phyloP scores from a whole-genome alignment of 2,113 vertebrate species.

The Centropristis striata region DNA sequence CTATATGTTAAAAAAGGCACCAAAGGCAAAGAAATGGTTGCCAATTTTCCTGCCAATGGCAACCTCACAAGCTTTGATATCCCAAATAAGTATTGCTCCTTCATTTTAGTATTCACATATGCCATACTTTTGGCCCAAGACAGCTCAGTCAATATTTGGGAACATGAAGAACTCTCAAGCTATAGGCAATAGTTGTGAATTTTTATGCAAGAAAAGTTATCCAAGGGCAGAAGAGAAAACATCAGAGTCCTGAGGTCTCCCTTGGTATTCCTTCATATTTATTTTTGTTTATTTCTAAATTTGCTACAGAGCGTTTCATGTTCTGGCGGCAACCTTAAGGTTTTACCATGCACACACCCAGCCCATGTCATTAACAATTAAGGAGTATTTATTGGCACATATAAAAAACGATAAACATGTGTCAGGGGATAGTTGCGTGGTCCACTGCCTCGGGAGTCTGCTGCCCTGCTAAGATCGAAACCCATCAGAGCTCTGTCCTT shows the following conservation, averaged over 20 bases:
- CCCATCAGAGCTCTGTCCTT: slow-evolving; percentile 48
- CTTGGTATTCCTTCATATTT: slow-evolving; percentile 21
- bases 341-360: slow-evolving; percentile 13
- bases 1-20: too few species aligned
- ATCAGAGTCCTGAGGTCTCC: slow-evolving; percentile 20
- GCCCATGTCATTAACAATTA: slow-evolving; percentile 51
- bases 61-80: not conserved
- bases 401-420: slow-evolving; percentile 33
- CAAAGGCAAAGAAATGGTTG: too few species aligned
- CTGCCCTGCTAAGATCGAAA: slow-evolving; percentile 46
- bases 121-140: slow-evolving; percentile 15
- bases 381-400: slow-evolving; percentile 50
- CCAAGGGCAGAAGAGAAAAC: slow-evolving; percentile 24
- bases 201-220: slow-evolving; percentile 33
- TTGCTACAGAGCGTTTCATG: slow-evolving; percentile 14
- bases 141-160: slow-evolving; percentile 30
- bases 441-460: slow-evolving; percentile 7
- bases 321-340: slow-evolving; percentile 6
- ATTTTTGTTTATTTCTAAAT: slow-evolving; percentile 40
- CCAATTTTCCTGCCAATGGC: too few species aligned
- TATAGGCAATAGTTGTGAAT: slow-evolving; percentile 7
- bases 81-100: slow-evolving; percentile 5
- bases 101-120: slow-evolving; percentile 16
- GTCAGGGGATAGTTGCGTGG: slow-evolving; percentile 30
- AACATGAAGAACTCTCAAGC: slow-evolving; percentile 32